Conservation (phyloP, 2,797 vertebrate genomes). For the Myiothlypis chrysogaster region DNA sequence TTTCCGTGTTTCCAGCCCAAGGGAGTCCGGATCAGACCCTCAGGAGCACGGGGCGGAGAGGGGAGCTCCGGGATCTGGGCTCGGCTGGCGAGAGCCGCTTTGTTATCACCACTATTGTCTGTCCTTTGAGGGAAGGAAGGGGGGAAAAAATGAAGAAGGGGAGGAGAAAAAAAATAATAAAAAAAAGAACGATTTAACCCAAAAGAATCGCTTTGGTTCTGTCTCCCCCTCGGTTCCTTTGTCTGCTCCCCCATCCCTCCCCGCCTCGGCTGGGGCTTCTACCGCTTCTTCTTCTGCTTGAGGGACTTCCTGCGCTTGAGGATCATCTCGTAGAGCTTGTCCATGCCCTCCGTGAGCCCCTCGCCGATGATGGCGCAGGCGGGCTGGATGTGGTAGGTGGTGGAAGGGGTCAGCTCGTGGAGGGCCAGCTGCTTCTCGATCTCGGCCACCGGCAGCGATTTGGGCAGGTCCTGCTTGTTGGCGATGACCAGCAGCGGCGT, state of each 20-base stretch:
- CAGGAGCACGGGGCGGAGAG: not conserved
- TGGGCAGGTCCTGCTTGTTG: conserved; percentile 97
- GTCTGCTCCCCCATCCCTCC: conserved; percentile 36
- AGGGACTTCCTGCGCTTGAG: conserved; percentile 92
- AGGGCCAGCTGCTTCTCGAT: conserved; percentile 93
- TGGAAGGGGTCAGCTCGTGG: conserved; percentile 90
- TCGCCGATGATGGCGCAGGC: conserved; percentile 98
- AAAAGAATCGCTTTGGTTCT: conserved; percentile 61
- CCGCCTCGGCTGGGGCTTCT: conserved; percentile 51
- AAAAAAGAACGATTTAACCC: not conserved
- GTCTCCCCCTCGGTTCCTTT: conserved; percentile 54
- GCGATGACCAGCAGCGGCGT: conserved; percentile 95
- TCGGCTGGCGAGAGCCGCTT: conserved; percentile 37
- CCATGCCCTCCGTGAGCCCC: conserved; percentile 96
- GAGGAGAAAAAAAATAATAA: fast-evolving
- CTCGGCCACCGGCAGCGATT: conserved; percentile 90
- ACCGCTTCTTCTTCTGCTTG: conserved; percentile 94
- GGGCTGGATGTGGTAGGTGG: conserved; percentile 94
- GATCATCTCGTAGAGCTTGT: conserved; percentile 97
- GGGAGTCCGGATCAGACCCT: not conserved
- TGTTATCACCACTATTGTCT: conserved; percentile 45
- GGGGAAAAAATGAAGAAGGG: fast-evolving
- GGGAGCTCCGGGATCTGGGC: not conserved
- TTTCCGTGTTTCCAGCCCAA: not conserved
- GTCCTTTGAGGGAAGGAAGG: not conserved